phyloP scores from a whole-genome alignment of 2,797 vertebrate genomes.

The Falco columbarius region DNA sequence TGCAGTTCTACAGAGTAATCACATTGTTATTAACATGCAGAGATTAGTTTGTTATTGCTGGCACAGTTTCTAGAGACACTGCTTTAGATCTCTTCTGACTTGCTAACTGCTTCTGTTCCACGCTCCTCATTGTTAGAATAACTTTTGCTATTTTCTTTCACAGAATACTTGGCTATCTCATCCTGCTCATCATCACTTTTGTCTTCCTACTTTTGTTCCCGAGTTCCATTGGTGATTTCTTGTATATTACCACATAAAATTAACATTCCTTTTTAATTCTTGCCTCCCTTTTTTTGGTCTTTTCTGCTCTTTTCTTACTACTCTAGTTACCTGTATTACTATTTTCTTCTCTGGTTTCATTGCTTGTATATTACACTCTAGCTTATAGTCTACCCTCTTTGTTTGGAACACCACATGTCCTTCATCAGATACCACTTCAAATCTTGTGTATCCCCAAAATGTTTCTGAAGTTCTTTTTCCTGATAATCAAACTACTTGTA shows the following conservation, averaged over 20 bases:
- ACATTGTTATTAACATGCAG: neutral
- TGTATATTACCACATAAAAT: neutral
- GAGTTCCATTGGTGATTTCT: neutral
- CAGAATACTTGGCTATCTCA: neutral
- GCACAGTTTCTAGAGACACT: neutral
- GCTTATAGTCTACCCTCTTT: neutral
- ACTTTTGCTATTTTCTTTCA: neutral
- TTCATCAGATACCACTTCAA: neutral
- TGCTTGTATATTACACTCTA: fast-evolving
- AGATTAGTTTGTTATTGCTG: neutral
- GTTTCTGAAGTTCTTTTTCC: neutral
- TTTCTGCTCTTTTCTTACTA: neutral
- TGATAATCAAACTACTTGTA: neutral
- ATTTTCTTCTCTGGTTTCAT: neutral
- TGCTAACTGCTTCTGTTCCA: neutral
- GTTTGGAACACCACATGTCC: neutral
- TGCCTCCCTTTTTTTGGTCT: neutral
- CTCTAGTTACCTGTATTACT: neutral
- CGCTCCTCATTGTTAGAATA: neutral
- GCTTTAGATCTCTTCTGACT: neutral
- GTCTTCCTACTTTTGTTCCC: neutral
- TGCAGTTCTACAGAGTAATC: neutral
- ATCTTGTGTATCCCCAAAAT: neutral
- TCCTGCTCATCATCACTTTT: neutral
- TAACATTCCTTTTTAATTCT: neutral